Evolutionary conservation across 1,140 invertebrate genomes (phyloP).

Genomic region (Drosophila repletoides): DNA sequence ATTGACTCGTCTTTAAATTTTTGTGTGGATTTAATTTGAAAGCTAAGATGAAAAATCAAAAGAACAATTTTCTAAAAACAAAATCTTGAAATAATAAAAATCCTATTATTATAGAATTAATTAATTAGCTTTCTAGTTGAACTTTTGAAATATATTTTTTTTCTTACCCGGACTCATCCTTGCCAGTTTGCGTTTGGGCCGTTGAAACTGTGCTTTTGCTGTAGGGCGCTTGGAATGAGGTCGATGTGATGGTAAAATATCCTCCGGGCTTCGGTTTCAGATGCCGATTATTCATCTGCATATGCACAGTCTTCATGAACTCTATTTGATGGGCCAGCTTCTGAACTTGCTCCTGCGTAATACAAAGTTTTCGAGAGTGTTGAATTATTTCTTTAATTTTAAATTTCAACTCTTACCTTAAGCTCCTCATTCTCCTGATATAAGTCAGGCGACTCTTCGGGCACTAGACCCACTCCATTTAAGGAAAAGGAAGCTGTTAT

Average conservation of each 20-base stretch:
- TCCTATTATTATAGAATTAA: neutral
- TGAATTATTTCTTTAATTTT: rapidly evolving
- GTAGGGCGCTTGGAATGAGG: conserved; percentile 81
- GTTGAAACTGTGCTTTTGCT: conserved; percentile 73
- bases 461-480: conserved; percentile 90
- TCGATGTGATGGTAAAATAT: conserved; percentile 87
- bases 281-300: conserved; percentile 95
- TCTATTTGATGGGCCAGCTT: conserved; percentile 95
- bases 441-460: conserved; percentile 91
- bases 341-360: conserved; percentile 92
- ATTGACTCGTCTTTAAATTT: no score
- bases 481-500: conserved; percentile 92
- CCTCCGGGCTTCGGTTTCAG: conserved; percentile 91
- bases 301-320: conserved; percentile 95
- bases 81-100: neutral
- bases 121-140: no score
- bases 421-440: conserved; percentile 95
- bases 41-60: no score
- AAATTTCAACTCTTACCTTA: conserved; percentile 84
- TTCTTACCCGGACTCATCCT: conserved; percentile 55
- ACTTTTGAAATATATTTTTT: no score
- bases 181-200: conserved; percentile 77
- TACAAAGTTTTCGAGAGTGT: neutral
- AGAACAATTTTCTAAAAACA: no score
- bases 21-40: no score